phyloP scores from a whole-genome alignment of 2,888 invertebrate genomes.

The Himalopsyche kuldschensis region DNA sequence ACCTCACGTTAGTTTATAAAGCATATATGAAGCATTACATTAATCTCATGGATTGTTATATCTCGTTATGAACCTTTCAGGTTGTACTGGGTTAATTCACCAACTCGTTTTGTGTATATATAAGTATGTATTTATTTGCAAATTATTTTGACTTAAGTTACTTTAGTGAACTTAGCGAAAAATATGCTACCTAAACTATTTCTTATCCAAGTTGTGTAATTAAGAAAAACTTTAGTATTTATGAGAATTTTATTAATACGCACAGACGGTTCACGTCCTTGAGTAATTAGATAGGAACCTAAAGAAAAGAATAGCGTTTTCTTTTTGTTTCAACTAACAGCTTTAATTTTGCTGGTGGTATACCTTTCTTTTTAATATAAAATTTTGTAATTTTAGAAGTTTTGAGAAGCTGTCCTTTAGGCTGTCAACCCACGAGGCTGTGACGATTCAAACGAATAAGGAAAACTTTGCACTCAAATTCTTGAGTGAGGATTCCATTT shows the following conservation, averaged over 20 bases:
- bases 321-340: too few species aligned
- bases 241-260: not conserved
- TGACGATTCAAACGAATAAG: conserved; percentile 1
- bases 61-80: too few species aligned
- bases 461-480: conserved; percentile 7
- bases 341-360: too few species aligned
- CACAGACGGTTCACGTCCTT: not conserved
- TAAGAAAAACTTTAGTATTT: not conserved
- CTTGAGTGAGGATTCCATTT: not conserved
- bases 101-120: too few species aligned
- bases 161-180: too few species aligned
- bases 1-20: too few species aligned
- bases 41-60: too few species aligned
- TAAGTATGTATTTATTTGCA: too few species aligned
- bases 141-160: too few species aligned
- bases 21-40: too few species aligned
- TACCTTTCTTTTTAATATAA: not conserved
- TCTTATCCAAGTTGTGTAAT: not conserved
- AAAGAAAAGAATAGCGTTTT: not conserved
- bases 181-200: too few species aligned
- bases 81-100: too few species aligned
- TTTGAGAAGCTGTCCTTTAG: not conserved
- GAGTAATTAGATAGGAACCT: not conserved
- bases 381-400: not conserved
- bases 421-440: not conserved